phyloP scores from a whole-genome alignment of 2,888 invertebrate genomes.

The Subacronicta megacephala region DNA sequence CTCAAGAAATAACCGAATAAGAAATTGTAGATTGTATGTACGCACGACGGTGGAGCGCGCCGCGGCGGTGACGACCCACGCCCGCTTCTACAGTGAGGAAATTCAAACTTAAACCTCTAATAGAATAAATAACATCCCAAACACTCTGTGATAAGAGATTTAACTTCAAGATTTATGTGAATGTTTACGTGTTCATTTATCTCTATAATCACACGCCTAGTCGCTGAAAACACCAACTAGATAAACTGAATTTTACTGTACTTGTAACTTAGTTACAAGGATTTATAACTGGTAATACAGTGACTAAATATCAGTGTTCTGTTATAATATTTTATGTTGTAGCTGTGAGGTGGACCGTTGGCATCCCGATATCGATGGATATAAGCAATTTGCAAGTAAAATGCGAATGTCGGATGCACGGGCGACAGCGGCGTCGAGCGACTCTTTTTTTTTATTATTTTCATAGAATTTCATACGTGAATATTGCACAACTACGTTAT shows the following conservation, averaged over 20 bases:
- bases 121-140: constrained; percentile 78
- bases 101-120: constrained; percentile 78
- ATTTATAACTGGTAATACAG: constrained; percentile 24
- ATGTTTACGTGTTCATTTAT: constrained; percentile 57
- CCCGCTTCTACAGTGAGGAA: constrained; percentile 69
- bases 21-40: constrained; percentile 83
- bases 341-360: constrained; percentile 55
- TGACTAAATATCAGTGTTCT: constrained; percentile 41
- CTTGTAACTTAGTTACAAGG: constrained; percentile 19
- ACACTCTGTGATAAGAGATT: constrained; percentile 53
- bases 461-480: constrained; percentile 75
- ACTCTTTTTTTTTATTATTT: constrained; percentile 75
- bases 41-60: constrained; percentile 59
- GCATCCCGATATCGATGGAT: constrained; percentile 78
- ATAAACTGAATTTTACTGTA: constrained; percentile 40
- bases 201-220: constrained; percentile 47
- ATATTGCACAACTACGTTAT: constrained; percentile 61
- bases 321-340: constrained; percentile 57
- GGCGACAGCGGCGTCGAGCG: constrained; percentile 59
- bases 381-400: constrained; percentile 88
- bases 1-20: constrained; percentile 88
- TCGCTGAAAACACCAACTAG: constrained; percentile 44
- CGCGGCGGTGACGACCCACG: constrained; percentile 48
- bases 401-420: constrained; percentile 80
- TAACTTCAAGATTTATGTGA: constrained; percentile 58